Conservation (phyloP, 2,888 invertebrate species). For the Ennomos erosarius region DNA sequence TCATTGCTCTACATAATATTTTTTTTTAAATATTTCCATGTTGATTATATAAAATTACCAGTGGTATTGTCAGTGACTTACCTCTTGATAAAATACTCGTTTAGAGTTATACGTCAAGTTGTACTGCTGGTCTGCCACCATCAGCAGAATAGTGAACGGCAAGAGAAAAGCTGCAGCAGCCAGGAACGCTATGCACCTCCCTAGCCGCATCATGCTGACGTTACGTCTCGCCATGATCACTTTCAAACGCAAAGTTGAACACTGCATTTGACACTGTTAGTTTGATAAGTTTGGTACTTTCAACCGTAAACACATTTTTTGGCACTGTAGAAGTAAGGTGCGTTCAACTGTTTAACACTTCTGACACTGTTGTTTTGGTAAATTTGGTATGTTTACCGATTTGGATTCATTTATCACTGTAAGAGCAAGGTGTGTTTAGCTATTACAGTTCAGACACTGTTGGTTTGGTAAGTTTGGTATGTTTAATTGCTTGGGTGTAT, state of each 20-base stretch:
- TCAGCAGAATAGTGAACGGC: conserved; percentile 85
- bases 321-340: background rate
- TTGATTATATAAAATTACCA: too few relatives aligned
- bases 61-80: conserved; percentile 50
- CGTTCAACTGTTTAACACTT: too few relatives aligned
- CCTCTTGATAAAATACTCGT: conserved; percentile 82
- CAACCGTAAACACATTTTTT: conserved; percentile 8
- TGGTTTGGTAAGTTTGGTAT: too few relatives aligned
- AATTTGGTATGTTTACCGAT: too few relatives aligned
- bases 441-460: background rate
- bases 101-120: conserved; percentile 82
- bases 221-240: conserved; percentile 69
- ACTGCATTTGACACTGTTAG: conserved; percentile 34
- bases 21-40: too few relatives aligned
- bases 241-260: conserved; percentile 28
- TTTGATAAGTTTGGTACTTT: background rate
- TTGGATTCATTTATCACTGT: background rate
- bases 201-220: conserved; percentile 79
- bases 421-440: too few relatives aligned
- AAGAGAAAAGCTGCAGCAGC: conserved; percentile 86
- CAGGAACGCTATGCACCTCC: conserved; percentile 85
- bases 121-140: conserved; percentile 87
- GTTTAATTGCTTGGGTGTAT: too few relatives aligned
- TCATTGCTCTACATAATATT: too few relatives aligned
- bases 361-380: too few relatives aligned